phyloP scores from a whole-genome alignment of 2,797 vertebrate genomes.

The Cetoscarus ocellatus region DNA sequence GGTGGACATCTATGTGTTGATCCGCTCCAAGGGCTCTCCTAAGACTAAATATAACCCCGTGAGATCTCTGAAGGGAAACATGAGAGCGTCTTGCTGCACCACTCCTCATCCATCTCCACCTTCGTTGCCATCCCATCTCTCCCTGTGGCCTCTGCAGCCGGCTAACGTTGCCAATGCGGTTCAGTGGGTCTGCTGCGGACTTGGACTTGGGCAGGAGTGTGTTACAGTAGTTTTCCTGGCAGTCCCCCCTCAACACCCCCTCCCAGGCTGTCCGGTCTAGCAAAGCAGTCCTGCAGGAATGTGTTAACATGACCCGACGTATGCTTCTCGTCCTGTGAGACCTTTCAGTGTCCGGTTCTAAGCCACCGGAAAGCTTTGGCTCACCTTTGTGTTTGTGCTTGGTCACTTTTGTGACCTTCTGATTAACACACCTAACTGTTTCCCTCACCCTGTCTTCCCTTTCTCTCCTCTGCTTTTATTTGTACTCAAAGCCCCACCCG shows the following conservation, averaged over 20 bases:
- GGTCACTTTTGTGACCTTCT: constrained; percentile 69
- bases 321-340: constrained; percentile 59
- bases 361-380: constrained; percentile 49
- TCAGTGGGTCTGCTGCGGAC: constrained; percentile 42
- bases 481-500: constrained; percentile 30
- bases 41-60: constrained; percentile 78
- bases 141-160: constrained; percentile 24
- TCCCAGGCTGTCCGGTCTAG: constrained; percentile 47
- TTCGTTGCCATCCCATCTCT: constrained; percentile 55
- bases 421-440: constrained; percentile 46
- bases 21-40: constrained; percentile 78
- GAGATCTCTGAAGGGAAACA: constrained; percentile 79
- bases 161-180: constrained; percentile 37
- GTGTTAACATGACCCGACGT: constrained; percentile 76
- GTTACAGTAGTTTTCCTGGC: constrained; percentile 76
- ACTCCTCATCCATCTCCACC: constrained; percentile 69
- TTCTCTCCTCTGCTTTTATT: constrained; percentile 48
- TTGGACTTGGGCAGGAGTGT: constrained; percentile 38
- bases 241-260: constrained; percentile 11
- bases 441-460: constrained; percentile 22
- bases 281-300: constrained; percentile 65
- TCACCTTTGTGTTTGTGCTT: constrained; percentile 60
- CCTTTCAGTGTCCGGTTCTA: constrained; percentile 62
- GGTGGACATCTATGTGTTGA: constrained; percentile 71
- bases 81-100: constrained; percentile 60